Base-by-base conservation (phyloP, 1,140 invertebrate genomes). In the Rhagoletis pomonella region DNA sequence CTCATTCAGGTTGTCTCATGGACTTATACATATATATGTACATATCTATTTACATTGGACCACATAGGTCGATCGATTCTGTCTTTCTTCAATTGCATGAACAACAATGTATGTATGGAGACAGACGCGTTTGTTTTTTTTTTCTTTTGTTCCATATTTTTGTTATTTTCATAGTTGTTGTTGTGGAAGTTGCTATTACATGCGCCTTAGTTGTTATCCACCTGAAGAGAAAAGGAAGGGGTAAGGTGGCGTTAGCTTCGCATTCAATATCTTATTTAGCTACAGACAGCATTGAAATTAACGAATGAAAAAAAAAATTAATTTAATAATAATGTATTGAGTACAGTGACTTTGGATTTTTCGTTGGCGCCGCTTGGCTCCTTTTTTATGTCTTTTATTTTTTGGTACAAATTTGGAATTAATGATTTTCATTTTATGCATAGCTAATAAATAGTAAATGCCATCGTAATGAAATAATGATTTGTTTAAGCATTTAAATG, bases 381-480 rank as follows among this genome's bases (percentile, higher is more conserved):
- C 60, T 62, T 62, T 62, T 62, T 62, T 62, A 4, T 62, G 9
- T 62, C 12, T 55, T 17, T 62, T 62, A 14, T 50, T 81, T 58
- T 47, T 81, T 55, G 47, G 17, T 17, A 55, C 44, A 55, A n/a
- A 47, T 73, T 73, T n/a, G 69, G 12, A 73, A 42, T 73, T 73
- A 73, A 73, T 73, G 69, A 73, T 73, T 73, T 44, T 50, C 44
- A 47, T 44, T 73, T 50, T 55, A 81, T 81, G 73, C 73, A 81
- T 19, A 81, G 47, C 19, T 81, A 50, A 81, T 81, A 81, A 81
- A 81, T 81, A 81, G 55, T 55, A 58, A 73, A 55, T 81, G 19
- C 73, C 73, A 19, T 81, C 55, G 47, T 81, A 81, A 81, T 81
- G 55, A 81, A 81, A 81, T 81, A 81, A 81, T 81, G 50, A 81